These are phyloP conservation scores for Drosophila sordidula DNA, from an alignment of 2,888 invertebrate genomes.

Conservation along the genomic window DNA sequence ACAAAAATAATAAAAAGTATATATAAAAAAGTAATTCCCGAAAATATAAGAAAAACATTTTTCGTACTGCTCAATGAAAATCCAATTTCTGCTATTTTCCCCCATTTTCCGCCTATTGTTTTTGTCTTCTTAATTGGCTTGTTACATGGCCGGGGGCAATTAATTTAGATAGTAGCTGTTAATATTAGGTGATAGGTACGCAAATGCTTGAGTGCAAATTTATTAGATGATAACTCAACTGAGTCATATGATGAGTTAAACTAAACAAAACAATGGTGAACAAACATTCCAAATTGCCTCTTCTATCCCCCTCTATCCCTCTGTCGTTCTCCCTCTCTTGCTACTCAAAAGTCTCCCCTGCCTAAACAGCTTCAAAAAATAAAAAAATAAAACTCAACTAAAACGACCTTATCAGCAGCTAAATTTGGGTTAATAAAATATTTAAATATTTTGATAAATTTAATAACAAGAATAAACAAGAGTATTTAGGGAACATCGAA, in stretches of 20 bases:
- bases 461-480: too few relatives aligned
- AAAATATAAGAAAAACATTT: too few relatives aligned
- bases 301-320: background rate
- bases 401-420: slow-evolving; percentile 33
- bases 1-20: too few relatives aligned
- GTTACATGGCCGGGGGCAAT: slow-evolving; percentile 20
- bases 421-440: slow-evolving; percentile 26
- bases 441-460: slow-evolving; percentile 10
- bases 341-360: background rate
- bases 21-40: too few relatives aligned
- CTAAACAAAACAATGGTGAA: slow-evolving; percentile 5
- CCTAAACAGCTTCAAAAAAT: slow-evolving; percentile 8
- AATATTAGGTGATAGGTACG: slow-evolving; percentile 9
- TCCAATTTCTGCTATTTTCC: slow-evolving; percentile 19
- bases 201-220: slow-evolving; percentile 10
- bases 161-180: slow-evolving; percentile 38
- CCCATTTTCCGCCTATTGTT: slow-evolving; percentile 3
- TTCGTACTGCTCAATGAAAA: too few relatives aligned
- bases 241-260: slow-evolving; percentile 4
- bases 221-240: slow-evolving; percentile 27
- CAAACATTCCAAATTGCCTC: background rate
- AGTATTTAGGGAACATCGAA: background rate
- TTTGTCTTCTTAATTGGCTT: slow-evolving; percentile 39
- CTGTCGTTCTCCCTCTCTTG: background rate
- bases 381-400: slow-evolving; percentile 17